Percentiles rank a stretch among this genome's conserved stretches.
Conservation (phyloP, 1,140 invertebrate genomes). For the Drosophila prosaltans region DNA sequence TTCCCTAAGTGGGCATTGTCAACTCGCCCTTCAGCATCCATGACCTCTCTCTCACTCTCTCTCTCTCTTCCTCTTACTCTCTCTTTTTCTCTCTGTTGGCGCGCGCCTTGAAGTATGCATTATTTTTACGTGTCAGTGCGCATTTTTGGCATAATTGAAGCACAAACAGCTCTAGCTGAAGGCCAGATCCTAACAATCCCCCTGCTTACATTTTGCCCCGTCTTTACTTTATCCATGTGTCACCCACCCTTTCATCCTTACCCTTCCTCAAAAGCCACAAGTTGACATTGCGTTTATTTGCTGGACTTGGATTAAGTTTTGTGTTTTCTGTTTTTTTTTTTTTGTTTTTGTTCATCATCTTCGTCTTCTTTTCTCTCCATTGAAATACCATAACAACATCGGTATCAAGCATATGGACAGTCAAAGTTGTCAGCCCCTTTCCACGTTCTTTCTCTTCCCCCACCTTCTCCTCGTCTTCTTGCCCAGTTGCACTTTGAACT, state of each 20-base stretch:
- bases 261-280: neutral
- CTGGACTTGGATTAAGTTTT: conserved; percentile 56
- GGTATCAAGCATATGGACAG: conserved; percentile 27
- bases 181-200: conserved; percentile 30
- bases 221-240: neutral
- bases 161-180: conserved; percentile 64
- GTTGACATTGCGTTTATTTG: conserved; percentile 54
- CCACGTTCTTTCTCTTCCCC: too few species aligned
- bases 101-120: conserved; percentile 78
- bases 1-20: conserved; percentile 10
- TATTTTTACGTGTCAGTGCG: conserved; percentile 81
- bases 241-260: neutral
- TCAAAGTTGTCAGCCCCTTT: conserved; percentile 15
- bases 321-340: neutral
- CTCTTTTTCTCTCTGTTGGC: conserved; percentile 44
- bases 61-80: neutral
- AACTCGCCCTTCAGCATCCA: neutral
- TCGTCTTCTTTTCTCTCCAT: conserved; percentile 12
- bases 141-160: conserved; percentile 81
- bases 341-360: neutral
- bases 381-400: conserved; percentile 6
- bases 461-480: neutral
- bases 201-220: neutral
- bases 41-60: neutral
- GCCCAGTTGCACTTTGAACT: conserved; percentile 1